Percentiles rank a stretch among this genome's conserved stretches.
phyloP scores from a whole-genome alignment of 2,797 vertebrate species.

The Perdix hodgsoniae region DNA sequence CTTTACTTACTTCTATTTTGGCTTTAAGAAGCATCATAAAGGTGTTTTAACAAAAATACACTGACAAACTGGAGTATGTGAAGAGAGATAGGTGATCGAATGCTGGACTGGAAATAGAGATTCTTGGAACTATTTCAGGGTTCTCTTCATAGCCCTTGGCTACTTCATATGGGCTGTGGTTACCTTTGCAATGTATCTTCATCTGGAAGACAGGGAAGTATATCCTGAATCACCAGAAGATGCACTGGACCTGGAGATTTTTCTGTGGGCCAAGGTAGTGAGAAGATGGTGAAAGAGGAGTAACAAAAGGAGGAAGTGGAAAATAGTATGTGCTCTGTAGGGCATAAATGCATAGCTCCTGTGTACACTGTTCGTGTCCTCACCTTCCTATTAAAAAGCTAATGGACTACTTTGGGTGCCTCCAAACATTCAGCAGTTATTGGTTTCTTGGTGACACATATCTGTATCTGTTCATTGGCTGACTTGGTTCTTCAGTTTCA shows the following conservation, averaged over 20 bases:
- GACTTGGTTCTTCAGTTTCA: neutral
- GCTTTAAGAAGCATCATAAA: neutral
- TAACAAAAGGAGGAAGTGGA: neutral
- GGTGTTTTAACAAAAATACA: neutral
- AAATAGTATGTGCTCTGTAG: neutral
- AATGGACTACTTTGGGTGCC: neutral
- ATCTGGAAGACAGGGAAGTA: neutral
- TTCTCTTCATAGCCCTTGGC: neutral
- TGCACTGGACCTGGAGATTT: neutral
- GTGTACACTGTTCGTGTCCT: neutral
- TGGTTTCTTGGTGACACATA: neutral
- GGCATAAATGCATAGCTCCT: neutral
- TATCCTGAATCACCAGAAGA: neutral
- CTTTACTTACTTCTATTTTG: neutral
- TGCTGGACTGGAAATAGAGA: neutral
- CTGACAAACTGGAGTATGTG: neutral
- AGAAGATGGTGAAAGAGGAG: neutral
- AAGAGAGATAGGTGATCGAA: neutral
- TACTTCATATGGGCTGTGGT: neutral
- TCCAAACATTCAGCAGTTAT: neutral
- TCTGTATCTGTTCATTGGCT: neutral
- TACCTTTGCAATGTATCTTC: neutral
- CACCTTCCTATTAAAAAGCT: neutral
- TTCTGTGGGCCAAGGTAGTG: neutral
- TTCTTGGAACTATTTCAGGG: neutral